Evolutionary conservation across 2,888 invertebrate genomes (phyloP).

Genomic region (Phasia obesa): DNA sequence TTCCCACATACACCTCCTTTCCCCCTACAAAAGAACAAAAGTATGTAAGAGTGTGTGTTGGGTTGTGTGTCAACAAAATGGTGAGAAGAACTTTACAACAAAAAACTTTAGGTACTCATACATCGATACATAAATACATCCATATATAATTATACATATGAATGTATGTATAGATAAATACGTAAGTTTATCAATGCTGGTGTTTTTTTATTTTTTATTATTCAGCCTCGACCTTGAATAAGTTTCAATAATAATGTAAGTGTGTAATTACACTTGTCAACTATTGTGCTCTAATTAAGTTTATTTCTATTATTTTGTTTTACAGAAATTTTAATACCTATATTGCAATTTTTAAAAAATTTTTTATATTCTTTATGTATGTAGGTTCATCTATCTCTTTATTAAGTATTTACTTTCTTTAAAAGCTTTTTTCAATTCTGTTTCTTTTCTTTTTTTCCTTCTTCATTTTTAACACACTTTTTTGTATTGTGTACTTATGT

Average conservation of each 20-base stretch:
- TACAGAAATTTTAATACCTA: neutral
- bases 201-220: constrained; percentile 4
- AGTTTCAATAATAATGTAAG: neutral
- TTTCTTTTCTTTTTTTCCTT: neutral
- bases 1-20: constrained; percentile 12
- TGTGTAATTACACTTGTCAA: constrained; percentile 35
- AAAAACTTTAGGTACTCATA: constrained; percentile 11
- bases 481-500: neutral
- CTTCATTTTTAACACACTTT: neutral
- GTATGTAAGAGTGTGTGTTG: neutral
- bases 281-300: neutral
- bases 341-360: constrained; percentile 2
- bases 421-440: constrained; percentile 32
- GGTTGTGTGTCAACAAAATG: constrained; percentile 12
- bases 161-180: neutral
- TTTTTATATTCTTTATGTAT: neutral
- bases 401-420: constrained; percentile 8
- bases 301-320: neutral
- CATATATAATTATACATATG: neutral
- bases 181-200: neutral
- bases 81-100: constrained; percentile 60
- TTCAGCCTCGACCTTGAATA: constrained; percentile 74
- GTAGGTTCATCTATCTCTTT: neutral
- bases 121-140: no score
- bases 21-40: neutral